Evolutionary conservation across 2,888 invertebrate species (phyloP).

Genomic region (Gordius sp.): DNA sequence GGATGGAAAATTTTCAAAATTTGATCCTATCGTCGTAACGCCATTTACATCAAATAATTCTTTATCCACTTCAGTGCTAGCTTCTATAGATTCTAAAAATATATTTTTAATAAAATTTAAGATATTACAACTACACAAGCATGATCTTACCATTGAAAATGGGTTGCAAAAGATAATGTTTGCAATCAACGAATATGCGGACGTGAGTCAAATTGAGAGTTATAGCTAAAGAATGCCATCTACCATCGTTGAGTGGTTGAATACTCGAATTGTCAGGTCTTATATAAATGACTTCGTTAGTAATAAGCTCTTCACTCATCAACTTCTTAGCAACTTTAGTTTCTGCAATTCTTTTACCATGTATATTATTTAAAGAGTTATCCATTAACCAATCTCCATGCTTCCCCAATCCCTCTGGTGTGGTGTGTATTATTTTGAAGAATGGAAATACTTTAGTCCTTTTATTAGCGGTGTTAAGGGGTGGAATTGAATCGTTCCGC

Average conservation of each 20-base stretch:
- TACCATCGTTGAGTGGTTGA: neutral
- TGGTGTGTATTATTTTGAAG: neutral
- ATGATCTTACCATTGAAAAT: too few species aligned
- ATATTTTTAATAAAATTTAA: too few species aligned
- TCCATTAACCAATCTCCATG: too few species aligned
- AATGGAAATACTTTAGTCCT: constrained; percentile 7
- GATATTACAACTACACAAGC: too few species aligned
- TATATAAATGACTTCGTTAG: constrained; percentile 2
- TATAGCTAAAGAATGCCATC: neutral
- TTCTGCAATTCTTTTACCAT: too few species aligned
- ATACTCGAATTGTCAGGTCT: neutral
- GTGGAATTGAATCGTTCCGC: too few species aligned
- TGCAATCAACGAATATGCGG: neutral
- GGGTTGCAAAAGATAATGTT: too few species aligned
- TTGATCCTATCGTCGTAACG: constrained; percentile 4
- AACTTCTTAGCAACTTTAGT: neutral
- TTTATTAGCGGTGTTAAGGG: too few species aligned
- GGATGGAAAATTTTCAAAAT: constrained; percentile 2
- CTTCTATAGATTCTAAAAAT: too few species aligned
- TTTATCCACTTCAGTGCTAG: neutral
- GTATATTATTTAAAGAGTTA: too few species aligned
- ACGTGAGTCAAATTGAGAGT: neutral
- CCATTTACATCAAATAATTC: neutral
- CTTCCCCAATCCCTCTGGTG: too few species aligned
- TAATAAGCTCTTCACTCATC: neutral